A percentile compares a stretch with the other conserved stretches of the same genome.
Evolutionary conservation across 2,888 invertebrate genomes (phyloP).

Genomic region (Cephus spinipes): DNA sequence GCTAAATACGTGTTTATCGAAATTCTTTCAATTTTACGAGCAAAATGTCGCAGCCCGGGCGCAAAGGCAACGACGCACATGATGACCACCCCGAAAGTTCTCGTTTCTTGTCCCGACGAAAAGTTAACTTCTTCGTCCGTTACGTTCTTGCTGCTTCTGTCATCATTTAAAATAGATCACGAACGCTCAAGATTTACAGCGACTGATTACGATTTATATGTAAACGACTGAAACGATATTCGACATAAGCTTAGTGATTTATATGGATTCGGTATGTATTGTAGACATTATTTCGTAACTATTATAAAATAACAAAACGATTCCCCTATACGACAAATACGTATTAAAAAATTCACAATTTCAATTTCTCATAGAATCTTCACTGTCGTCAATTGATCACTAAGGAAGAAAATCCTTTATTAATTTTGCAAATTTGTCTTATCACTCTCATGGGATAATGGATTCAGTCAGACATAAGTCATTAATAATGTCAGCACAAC

Average conservation of each 20-base stretch:
- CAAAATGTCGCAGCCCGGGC: background rate
- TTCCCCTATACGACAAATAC: background rate
- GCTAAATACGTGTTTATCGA: slow-evolving; percentile 8
- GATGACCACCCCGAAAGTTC: background rate
- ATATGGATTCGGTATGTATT: background rate
- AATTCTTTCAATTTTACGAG: slow-evolving; percentile 5
- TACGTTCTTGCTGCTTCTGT: background rate
- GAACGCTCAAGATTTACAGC: background rate
- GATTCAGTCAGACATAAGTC: background rate
- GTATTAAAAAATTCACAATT: background rate
- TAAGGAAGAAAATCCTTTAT: background rate
- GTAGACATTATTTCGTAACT: background rate
- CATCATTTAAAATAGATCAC: slow-evolving; percentile 6
- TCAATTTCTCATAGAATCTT: background rate
- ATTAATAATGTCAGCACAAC: background rate
- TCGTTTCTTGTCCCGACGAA: background rate
- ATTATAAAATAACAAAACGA: background rate
- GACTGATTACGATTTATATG: background rate
- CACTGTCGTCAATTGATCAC: background rate
- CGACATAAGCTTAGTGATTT: background rate
- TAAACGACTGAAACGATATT: background rate
- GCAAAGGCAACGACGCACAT: background rate
- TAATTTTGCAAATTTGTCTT: background rate
- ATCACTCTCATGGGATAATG: background rate
- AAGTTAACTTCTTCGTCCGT: background rate